Base-by-base conservation (phyloP, 2,797 vertebrate genomes). In the Pelochelys cantorii region DNA sequence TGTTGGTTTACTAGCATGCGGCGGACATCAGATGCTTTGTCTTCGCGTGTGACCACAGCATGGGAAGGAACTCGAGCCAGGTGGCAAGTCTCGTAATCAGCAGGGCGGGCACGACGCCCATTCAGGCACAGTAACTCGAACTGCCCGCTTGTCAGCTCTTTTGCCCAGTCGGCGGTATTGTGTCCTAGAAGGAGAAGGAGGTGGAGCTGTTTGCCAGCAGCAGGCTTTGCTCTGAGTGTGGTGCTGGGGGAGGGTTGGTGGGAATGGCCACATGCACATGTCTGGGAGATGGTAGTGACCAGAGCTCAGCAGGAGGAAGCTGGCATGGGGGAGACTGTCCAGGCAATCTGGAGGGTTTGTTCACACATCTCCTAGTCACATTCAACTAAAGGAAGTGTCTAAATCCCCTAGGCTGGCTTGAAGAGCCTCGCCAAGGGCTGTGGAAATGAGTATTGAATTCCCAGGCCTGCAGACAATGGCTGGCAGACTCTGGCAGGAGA, bases 1-100 rank as follows among this genome's bases (percentile, higher is more conserved):
- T 99, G 98, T 92, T 98, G 98, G 0, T 94, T 85, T 59, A 81
- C 81, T 86, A 99, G 96, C 52, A 98, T 7, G 1, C 48, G 1
- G 42, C 97, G 80, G 74, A 99, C 98, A 0, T 82, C 15, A 0
- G 0, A 1, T 5, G 86, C 97, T 25, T 5, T 97, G 12, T 98
- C 98, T 84, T 97, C 95, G 2, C 98, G 98, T 3, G 98, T 98
- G 68, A 99, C 92, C 71, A 99, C 98, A 88, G 98, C 98, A 12
- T 98, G 98, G 83, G 98, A 98, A 7, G 99, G 98, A 75, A 98
- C 98, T 1, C 0, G 0, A 5, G 98, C 98, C 93, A 99, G 95
- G 93, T 98, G 2, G 94, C 99, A 99, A 2, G 1, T 62, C 3
- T 0, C 0, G 27, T 86, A 98, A 0, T 98, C 79, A 0, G 1